Evolutionary conservation across 2,888 invertebrate species (phyloP).

Genomic region (Drosophila sordidula): DNA sequence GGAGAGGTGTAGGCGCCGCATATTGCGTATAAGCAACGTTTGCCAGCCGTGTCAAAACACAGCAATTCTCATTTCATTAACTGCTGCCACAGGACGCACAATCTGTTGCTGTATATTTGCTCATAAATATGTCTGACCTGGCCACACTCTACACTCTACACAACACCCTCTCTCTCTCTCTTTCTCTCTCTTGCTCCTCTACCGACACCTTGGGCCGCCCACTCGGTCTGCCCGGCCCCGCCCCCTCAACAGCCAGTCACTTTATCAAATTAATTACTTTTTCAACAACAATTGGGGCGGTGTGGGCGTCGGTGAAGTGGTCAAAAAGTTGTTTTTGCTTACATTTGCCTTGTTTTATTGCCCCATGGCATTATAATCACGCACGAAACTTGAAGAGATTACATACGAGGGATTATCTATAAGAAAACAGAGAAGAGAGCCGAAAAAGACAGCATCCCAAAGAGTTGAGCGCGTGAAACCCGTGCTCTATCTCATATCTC

Average conservation of each 20-base stretch:
- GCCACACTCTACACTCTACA: conserved; percentile 2
- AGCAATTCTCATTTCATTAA: conserved; percentile 71
- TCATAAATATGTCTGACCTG: conserved; percentile 61
- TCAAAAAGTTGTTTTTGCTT: conserved; percentile 64
- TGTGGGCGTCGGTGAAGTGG: conserved; percentile 30
- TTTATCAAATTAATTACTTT: conserved; percentile 80
- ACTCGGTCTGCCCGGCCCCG: conserved; percentile 4
- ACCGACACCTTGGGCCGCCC: conserved; percentile 57
- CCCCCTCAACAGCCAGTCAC: conserved; percentile 50
- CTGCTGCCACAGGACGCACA: conserved; percentile 64
- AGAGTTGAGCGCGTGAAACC: not conserved
- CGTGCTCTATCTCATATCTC: conserved; percentile 5
- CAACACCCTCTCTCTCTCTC: not conserved
- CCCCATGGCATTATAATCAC: conserved; percentile 45
- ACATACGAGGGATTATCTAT: conserved; percentile 18
- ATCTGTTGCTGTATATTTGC: conserved; percentile 70
- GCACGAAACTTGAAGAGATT: conserved; percentile 46
- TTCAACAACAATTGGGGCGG: conserved; percentile 66
- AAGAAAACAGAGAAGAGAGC: not conserved
- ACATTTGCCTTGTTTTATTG: conserved; percentile 66
- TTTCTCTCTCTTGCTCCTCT: not conserved
- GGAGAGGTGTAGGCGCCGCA: conserved; percentile 17
- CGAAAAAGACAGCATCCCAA: not conserved
- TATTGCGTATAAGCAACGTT: conserved; percentile 58
- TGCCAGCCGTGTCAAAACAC: conserved; percentile 47